Conservation (phyloP, 2,888 invertebrate species). For the Luperina testacea region DNA sequence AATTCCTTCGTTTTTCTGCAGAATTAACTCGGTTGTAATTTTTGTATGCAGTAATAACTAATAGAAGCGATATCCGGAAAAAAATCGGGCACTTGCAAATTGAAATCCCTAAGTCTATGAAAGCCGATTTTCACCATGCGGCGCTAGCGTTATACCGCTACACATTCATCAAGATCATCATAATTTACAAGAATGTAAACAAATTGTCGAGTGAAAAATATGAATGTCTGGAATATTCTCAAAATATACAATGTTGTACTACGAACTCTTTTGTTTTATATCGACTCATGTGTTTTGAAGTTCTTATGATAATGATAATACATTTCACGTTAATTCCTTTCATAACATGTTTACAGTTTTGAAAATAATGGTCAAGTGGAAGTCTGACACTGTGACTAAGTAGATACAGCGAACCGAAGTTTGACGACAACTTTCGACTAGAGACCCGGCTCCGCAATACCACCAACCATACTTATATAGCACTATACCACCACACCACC, state of each 20-base stretch:
- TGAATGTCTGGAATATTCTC: slow-evolving; percentile 27
- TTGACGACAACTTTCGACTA: slow-evolving; percentile 6
- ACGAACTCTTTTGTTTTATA: slow-evolving; percentile 36
- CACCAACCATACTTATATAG: too few species aligned
- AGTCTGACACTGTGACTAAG: not conserved
- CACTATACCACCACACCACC: too few species aligned
- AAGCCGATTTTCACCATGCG: too few species aligned
- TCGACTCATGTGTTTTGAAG: slow-evolving; percentile 39
- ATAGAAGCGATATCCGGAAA: too few species aligned
- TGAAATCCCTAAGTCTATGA: too few species aligned
- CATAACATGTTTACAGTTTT: slow-evolving; percentile 19
- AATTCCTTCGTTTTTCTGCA: too few species aligned
- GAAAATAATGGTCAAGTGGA: not conserved
- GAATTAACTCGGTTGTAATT: too few species aligned
- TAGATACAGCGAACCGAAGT: not conserved
- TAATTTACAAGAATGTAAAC: slow-evolving; percentile 41
- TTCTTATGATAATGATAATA: slow-evolving; percentile 5
- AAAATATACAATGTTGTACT: slow-evolving; percentile 38
- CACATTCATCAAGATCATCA: slow-evolving; percentile 18
- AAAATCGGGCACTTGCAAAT: too few species aligned
- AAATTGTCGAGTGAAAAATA: slow-evolving; percentile 29
- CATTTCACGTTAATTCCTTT: not conserved
- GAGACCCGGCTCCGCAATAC: slow-evolving; percentile 5
- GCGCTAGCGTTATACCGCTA: slow-evolving; percentile 13
- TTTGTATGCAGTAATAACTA: too few species aligned